Percentiles rank a stretch among this genome's conserved stretches.
Conservation (phyloP, 2,888 invertebrate genomes). For the Linyphia triangularis region DNA sequence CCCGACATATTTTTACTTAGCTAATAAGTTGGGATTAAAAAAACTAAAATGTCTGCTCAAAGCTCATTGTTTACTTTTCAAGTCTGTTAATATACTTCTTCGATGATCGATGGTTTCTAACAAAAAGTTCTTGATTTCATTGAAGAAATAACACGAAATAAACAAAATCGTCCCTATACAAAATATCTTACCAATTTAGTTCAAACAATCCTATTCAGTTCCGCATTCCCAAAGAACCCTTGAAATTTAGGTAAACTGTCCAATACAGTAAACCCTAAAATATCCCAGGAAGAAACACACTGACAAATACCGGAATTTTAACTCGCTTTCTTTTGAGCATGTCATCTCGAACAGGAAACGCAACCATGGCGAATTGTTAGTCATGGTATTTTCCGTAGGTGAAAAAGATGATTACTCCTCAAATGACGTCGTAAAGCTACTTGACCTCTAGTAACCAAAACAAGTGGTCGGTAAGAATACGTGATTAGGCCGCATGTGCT, state of each 20-base stretch:
- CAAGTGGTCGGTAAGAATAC: background rate
- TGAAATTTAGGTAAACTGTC: background rate
- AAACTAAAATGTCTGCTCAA: too few relatives aligned
- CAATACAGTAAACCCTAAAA: background rate
- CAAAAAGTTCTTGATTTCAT: too few relatives aligned
- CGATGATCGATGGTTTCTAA: too few relatives aligned
- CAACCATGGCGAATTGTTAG: background rate
- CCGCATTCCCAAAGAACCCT: background rate
- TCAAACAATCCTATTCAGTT: too few relatives aligned
- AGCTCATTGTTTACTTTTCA: too few relatives aligned
- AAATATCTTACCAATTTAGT: too few relatives aligned
- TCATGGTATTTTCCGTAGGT: background rate
- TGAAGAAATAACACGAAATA: too few relatives aligned
- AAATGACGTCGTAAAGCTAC: constrained; percentile 2
- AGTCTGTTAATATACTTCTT: too few relatives aligned
- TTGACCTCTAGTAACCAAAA: background rate
- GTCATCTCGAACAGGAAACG: background rate
- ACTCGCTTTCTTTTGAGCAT: background rate
- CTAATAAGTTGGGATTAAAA: too few relatives aligned
- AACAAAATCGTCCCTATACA: too few relatives aligned
- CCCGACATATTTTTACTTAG: too few relatives aligned
- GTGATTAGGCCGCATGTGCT: background rate
- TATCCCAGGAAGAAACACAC: background rate
- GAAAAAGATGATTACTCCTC: background rate
- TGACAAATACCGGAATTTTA: background rate